Evolutionary conservation across 2,888 invertebrate genomes (phyloP), one percentile per base, ranked within the genome.

Genomic region (Lycocerus yunnanus): DNA sequence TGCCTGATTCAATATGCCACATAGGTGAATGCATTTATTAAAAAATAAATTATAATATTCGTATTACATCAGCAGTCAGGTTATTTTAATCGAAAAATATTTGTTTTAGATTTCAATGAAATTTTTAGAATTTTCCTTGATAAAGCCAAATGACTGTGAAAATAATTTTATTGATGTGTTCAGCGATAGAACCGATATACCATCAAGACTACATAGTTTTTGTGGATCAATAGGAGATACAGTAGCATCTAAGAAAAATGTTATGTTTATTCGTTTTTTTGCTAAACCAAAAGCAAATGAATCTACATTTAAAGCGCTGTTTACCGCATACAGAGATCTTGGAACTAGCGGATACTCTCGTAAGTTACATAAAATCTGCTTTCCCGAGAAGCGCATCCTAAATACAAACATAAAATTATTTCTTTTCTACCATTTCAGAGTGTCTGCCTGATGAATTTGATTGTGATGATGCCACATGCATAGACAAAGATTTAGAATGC

Each of bases 381-480:
- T 63, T 18, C n/a, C n/a, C 8, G 10, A 13, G n/a, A 16, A 21
- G 10, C 14, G 66, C 20, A 14, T 14, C 5, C 11, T 1, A 27
- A 27, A 13, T 13, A 13, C 27, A 27, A 60, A 60, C 18, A 65
- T 58, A 59, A 9, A n/a, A 24, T 66, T 68, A 67, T 63, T 0
- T 2, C 1, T 43, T 43, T 43, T 43, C 43, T 43, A 6, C 6
- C n/a, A 43, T 43, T 83, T n/a, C 82, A 87, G 90, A 87, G 58
- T 74, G 76, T 43, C 90, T 92, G 78, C 85, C 84, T 0, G 88
- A 85, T 0, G 86, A 96, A 82, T 95, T 93, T 83, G 94, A 96
- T 86, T 97, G 97, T 83, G 94, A 95, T 81, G 97, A 97, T 85
- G 92, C 92, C 70, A 95, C 94, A 0, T 98, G 98, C 87, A 97